phyloP scores from a whole-genome alignment of 2,888 invertebrate species.

The Papilio protenor region DNA sequence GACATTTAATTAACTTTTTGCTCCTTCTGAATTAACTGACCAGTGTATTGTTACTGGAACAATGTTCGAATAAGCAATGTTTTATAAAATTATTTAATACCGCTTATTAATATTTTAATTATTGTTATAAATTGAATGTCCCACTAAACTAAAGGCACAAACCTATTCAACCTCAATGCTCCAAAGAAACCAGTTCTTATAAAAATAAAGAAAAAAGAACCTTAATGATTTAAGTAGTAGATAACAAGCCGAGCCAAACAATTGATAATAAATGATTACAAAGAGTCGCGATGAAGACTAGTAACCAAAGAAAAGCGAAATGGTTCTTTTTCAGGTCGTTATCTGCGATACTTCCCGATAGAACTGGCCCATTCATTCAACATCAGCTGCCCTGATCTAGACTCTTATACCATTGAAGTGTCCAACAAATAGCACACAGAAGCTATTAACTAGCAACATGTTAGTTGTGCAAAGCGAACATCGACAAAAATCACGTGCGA shows the following conservation, averaged over 20 bases:
- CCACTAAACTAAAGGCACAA: not conserved
- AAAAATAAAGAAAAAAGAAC: too few species aligned
- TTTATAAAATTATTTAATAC: not conserved
- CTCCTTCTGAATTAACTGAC: slow-evolving; percentile 23
- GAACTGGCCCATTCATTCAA: not conserved
- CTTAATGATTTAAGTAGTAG: too few species aligned
- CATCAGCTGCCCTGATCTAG: not conserved
- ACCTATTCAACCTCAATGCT: not conserved
- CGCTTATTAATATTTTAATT: not conserved
- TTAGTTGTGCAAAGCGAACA: slow-evolving; percentile 51
- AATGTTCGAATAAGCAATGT: slow-evolving; percentile 13
- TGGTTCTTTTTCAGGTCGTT: too few species aligned
- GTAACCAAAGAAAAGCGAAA: too few species aligned
- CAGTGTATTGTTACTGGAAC: slow-evolving; percentile 27
- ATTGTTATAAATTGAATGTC: not conserved
- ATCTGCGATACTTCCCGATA: not conserved
- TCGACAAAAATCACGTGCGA: slow-evolving; percentile 47
- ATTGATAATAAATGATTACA: too few species aligned
- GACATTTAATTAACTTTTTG: slow-evolving; percentile 43
- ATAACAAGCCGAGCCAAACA: too few species aligned
- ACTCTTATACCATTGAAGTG: not conserved
- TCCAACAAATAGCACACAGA: not conserved
- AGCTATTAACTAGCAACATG: slow-evolving; percentile 13
- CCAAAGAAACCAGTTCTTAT: too few species aligned
- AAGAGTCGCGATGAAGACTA: too few species aligned